Evolutionary conservation across 1,140 invertebrate genomes (phyloP).

Genomic region (Whitmania pigra): DNA sequence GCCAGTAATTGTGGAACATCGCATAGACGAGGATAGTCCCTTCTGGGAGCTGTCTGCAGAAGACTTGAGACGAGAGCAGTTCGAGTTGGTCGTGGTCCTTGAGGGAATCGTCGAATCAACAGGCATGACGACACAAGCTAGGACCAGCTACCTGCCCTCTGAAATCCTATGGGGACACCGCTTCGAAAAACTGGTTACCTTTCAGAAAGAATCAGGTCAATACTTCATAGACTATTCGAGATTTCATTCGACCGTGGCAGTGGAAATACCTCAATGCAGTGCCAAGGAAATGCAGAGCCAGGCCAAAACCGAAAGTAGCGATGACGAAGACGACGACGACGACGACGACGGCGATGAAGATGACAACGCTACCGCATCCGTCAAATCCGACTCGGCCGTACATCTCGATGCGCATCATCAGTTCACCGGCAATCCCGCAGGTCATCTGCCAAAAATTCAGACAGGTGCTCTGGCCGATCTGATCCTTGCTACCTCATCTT

Average conservation of each 20-base stretch:
- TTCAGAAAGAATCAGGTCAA: slow-evolving; percentile 32
- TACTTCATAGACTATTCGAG: slow-evolving; percentile 38
- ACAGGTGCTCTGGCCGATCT: neutral
- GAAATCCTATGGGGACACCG: slow-evolving; percentile 25
- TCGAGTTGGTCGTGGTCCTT: slow-evolving; percentile 44
- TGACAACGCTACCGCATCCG: neutral
- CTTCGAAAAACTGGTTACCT: slow-evolving; percentile 31
- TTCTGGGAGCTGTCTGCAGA: slow-evolving; percentile 22
- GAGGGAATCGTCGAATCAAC: slow-evolving; percentile 20
- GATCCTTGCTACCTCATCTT: slow-evolving; percentile 1
- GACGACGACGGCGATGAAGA: slow-evolving; percentile 10
- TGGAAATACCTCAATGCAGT: slow-evolving; percentile 33
- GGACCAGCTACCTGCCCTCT: slow-evolving; percentile 60
- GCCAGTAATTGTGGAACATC: slow-evolving; percentile 25
- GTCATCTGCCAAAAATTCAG: neutral
- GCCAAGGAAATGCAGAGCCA: slow-evolving; percentile 34
- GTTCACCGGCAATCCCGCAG: neutral
- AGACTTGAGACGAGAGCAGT: slow-evolving; percentile 14
- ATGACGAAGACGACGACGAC: slow-evolving; percentile 19
- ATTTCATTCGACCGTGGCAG: slow-evolving; percentile 34
- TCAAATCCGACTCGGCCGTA: slow-evolving; percentile 11
- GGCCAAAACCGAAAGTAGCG: slow-evolving; percentile 27
- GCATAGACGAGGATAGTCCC: slow-evolving; percentile 23
- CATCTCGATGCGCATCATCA: neutral
- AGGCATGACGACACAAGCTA: slow-evolving; percentile 46